Base-by-base conservation (phyloP, 2,797 vertebrate species). In the Poeciliopsis presidionis region DNA sequence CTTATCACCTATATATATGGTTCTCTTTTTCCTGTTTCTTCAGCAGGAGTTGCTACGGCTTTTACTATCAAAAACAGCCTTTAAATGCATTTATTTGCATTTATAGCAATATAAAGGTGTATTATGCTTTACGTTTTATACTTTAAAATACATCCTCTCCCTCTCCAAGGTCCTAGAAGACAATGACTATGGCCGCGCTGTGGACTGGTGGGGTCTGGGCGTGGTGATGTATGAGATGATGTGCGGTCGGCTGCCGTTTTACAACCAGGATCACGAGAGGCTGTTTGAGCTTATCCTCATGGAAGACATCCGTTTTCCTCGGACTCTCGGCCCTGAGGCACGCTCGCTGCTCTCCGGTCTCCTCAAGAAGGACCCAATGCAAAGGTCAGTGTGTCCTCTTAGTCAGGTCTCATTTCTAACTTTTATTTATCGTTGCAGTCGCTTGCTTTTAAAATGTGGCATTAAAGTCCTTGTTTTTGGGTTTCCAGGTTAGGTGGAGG, bases 201-300 rank as follows among this genome's bases (percentile, higher is more conserved):
- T 99, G 91, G 98, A 99, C 95, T 99, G 98, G 97, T 99, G 98
- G 98, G 98, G 98, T 73, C 96, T 99, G 77, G 98, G 98, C 33
- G 97, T 99, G 81, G 97, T 99, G 86, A 99, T 98, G 98, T 99
- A 99, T 7, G 98, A 99, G 95, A 99, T 99, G 98, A 96, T 99
- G 97, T 99, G 98, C 5, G 98, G 98, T 74, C 95, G 98, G 9
- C 97, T 98, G 85, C 97, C 98, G 70, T 98, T 99, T 95, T 99
- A 98, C 95, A 99, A 98, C 91, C 97, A 98, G 93, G 98, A 99
- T 95, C 98, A 99, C 0, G 98, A 99, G 95, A 98, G 98, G 90
- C 95, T 99, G 83, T 99, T 99, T 13, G 98, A 98, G 91, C 97
- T 99, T 83, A 99, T 99, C 90, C 97, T 99, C 65, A 97, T 98